Percentiles rank a stretch among this genome's conserved stretches.
Conservation (phyloP, 2,797 vertebrate species). For the Poecile montanus region DNA sequence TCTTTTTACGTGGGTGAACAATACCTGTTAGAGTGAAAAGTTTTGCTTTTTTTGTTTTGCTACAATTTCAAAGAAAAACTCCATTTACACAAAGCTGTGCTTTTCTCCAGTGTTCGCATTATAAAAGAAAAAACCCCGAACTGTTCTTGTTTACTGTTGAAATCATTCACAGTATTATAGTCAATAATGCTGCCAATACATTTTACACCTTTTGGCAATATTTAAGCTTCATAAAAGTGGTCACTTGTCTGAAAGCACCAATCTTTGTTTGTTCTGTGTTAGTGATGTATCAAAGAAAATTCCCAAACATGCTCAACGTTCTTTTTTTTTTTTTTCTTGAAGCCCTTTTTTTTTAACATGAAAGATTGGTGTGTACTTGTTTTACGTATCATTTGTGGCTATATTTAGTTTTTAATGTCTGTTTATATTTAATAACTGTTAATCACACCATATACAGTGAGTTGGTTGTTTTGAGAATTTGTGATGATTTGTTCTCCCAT, state of each 20-base stretch:
- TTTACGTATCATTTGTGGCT: constrained; percentile 68
- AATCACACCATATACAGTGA: constrained; percentile 64
- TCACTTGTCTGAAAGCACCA: constrained; percentile 63
- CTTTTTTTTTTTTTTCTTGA: background rate
- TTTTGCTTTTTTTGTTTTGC: constrained; percentile 72
- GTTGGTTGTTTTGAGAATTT: constrained; percentile 71
- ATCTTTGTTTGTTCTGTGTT: constrained; percentile 65
- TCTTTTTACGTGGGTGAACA: constrained; percentile 72
- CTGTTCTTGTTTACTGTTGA: constrained; percentile 56
- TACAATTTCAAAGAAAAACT: constrained; percentile 57
- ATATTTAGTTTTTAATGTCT: constrained; percentile 72
- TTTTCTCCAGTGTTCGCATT: constrained; percentile 62
- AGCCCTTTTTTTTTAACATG: constrained; percentile 62
- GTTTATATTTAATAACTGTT: constrained; percentile 72
- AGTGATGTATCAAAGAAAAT: constrained; percentile 66
- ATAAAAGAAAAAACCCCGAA: constrained; percentile 47
- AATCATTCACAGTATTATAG: constrained; percentile 53
- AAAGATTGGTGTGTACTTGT: constrained; percentile 71
- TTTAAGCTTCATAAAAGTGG: constrained; percentile 76
- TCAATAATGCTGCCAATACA: constrained; percentile 54
- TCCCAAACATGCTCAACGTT: constrained; percentile 34
- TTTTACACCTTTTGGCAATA: constrained; percentile 64
- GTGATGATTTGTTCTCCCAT: constrained; percentile 68
- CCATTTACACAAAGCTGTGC: constrained; percentile 55
- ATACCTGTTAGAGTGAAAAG: constrained; percentile 56